Conservation (phyloP, 2,888 invertebrate genomes). For the Ceramica pisi region DNA sequence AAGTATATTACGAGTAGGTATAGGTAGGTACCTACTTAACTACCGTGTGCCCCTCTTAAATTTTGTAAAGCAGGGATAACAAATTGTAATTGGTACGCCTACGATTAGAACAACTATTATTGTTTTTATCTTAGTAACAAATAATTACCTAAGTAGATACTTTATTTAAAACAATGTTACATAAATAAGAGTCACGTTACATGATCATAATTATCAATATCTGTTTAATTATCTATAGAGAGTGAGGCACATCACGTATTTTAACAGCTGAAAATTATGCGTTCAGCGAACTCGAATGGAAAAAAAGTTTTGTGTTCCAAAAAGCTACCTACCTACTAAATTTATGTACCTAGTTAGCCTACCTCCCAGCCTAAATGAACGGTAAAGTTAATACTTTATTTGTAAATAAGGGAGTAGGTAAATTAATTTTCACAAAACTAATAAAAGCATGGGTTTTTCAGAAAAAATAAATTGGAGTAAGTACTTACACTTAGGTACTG, state of each 20-base stretch:
- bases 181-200: background rate
- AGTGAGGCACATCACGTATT: constrained; percentile 3
- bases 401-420: background rate
- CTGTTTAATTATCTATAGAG: background rate
- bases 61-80: background rate
- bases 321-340: background rate
- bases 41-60: background rate
- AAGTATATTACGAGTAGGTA: no score
- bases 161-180: constrained; percentile 2
- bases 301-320: constrained; percentile 24
- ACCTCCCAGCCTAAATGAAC: background rate
- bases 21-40: no score
- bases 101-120: background rate
- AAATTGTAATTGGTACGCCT: background rate
- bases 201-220: background rate
- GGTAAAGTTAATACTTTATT: no score
- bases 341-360: background rate
- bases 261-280: background rate
- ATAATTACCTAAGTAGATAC: background rate
- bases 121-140: constrained; percentile 16
- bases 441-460: no score
- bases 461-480: no score
- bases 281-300: constrained; percentile 5
- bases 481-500: no score
- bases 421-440: background rate